phyloP scores from a whole-genome alignment of 1,140 invertebrate genomes.

The Drosophila saltans region DNA sequence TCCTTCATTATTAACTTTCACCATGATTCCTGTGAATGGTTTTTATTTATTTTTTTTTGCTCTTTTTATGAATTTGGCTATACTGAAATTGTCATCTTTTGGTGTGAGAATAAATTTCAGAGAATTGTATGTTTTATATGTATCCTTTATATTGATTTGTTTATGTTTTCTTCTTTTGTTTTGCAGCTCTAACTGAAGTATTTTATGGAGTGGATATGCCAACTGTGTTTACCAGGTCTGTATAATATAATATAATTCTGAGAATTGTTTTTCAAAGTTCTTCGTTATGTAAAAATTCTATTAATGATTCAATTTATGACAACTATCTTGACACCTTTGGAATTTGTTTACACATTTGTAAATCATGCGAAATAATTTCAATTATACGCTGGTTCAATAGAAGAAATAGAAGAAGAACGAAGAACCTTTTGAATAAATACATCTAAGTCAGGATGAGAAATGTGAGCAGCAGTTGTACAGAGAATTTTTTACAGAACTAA shows the following conservation, averaged over 20 bases:
- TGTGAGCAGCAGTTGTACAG: neutral
- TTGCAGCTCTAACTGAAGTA: neutral
- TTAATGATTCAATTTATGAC: neutral
- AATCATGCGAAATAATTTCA: too few species aligned
- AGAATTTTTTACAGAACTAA: too few species aligned
- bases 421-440: too few species aligned
- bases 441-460: conserved; percentile 29
- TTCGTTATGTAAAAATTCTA: neutral
- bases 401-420: too few species aligned
- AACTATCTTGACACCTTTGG: too few species aligned
- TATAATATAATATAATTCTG: conserved; percentile 1
- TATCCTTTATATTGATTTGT: neutral
- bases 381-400: too few species aligned
- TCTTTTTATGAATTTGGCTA: conserved; percentile 17
- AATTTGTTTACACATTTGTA: too few species aligned
- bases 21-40: conserved; percentile 44
- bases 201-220: conserved; percentile 3
- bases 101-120: neutral
- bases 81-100: neutral
- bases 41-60: conserved; percentile 28
- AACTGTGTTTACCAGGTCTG: conserved; percentile 1
- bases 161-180: conserved; percentile 7
- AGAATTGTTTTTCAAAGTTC: neutral
- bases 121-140: neutral
- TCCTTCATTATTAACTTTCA: conserved; percentile 58